phyloP scores from a whole-genome alignment of 2,888 invertebrate genomes.

The Dione vanillae region DNA sequence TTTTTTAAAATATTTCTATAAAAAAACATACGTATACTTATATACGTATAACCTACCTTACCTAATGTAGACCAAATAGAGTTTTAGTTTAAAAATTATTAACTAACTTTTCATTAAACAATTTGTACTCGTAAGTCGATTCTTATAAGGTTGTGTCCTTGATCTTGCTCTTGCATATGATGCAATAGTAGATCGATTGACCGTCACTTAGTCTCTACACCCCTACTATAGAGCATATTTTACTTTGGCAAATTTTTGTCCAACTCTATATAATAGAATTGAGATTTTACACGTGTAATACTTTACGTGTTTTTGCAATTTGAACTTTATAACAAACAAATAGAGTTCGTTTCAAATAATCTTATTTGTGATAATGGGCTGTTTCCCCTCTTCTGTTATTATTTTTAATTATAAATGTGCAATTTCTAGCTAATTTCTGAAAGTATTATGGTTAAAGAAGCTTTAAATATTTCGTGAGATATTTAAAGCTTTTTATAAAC shows the following conservation, averaged over 20 bases:
- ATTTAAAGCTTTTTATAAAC: too few relatives aligned
- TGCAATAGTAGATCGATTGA: conserved; percentile 38
- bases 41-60: too few relatives aligned
- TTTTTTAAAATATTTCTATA: too few relatives aligned
- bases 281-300: conserved; percentile 20
- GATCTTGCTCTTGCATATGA: conserved; percentile 42
- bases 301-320: background rate
- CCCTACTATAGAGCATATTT: background rate
- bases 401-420: background rate
- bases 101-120: background rate
- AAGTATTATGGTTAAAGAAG: background rate
- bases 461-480: background rate
- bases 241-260: background rate
- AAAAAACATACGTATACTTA: too few relatives aligned
- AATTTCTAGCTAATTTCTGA: background rate
- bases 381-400: background rate
- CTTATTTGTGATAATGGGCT: background rate
- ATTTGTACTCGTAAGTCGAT: background rate
- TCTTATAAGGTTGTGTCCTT: conserved; percentile 30
- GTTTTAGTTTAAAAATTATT: background rate
- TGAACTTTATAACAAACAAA: background rate
- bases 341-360: background rate
- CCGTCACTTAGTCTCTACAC: conserved; percentile 22
- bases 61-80: background rate
- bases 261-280: conserved; percentile 4